A percentile compares a stretch with the other conserved stretches of the same genome.
Evolutionary conservation across 2,888 invertebrate genomes (phyloP).

Genomic region (Monoplex corrugatus): DNA sequence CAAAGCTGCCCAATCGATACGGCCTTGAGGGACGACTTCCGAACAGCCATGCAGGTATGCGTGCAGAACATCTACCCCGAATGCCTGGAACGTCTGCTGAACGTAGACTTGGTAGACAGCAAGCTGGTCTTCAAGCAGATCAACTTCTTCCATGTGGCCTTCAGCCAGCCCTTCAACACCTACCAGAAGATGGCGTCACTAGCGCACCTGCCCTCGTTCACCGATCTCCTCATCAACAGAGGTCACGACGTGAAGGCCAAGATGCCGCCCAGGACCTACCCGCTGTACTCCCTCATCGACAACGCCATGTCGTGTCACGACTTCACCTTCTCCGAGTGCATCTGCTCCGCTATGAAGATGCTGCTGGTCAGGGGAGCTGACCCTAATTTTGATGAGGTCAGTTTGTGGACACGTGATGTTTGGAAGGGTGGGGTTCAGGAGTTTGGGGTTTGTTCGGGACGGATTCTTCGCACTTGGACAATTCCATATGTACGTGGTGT

Average conservation of each 20-base stretch:
- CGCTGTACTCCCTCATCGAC: constrained; percentile 74
- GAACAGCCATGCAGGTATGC: constrained; percentile 66
- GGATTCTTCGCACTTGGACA: too few relatives aligned
- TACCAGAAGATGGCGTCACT: constrained; percentile 51
- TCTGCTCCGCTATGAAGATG: constrained; percentile 63
- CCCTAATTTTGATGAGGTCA: constrained; percentile 75
- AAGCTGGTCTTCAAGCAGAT: constrained; percentile 68
- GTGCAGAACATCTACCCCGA: constrained; percentile 65
- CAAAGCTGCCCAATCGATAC: not conserved
- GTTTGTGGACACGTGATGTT: not conserved
- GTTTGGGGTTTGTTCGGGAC: too few relatives aligned
- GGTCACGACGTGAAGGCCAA: constrained; percentile 67
- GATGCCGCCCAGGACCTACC: constrained; percentile 71
- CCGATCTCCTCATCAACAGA: constrained; percentile 69
- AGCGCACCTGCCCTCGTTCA: constrained; percentile 64
- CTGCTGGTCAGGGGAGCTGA: constrained; percentile 73
- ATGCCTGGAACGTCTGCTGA: constrained; percentile 69
- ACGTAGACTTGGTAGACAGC: constrained; percentile 55
- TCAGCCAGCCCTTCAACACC: constrained; percentile 58
- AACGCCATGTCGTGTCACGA: constrained; percentile 65
- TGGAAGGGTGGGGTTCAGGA: not conserved
- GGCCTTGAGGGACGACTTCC: constrained; percentile 58
- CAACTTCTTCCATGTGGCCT: constrained; percentile 75
- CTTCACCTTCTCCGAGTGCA: constrained; percentile 66
- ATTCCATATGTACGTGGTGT: too few relatives aligned